Base-by-base conservation (phyloP, 1,140 invertebrate species). In the Formica exsecta region DNA sequence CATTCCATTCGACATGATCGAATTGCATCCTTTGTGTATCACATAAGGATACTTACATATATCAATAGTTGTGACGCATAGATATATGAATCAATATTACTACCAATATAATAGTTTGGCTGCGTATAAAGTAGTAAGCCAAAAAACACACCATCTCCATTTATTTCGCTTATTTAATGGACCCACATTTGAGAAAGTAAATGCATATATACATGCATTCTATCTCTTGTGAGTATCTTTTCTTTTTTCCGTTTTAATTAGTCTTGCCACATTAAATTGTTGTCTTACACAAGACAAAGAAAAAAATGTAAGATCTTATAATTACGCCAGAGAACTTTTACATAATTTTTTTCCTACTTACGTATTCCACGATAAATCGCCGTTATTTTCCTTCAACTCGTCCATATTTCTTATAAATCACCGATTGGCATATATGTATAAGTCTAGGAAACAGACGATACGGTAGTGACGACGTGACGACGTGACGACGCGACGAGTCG, bases 111-210 rank as follows among this genome's bases (percentile, higher is more conserved):
- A 32, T 38, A 54, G 13, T n/a, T n/a, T n/a, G 65, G 13, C 9
- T 29, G 22, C 22, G 2, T 32, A 32, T 32, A 32, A 54, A 38
- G 6, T 54, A 64, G 38, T 77, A 64, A 64, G 64, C 22, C 48
- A 19, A 9, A 48, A 77, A 44, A 77, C 16, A 76, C 22, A 77
- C 64, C 68, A 64, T 38, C 62, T 77, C n/a, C 75, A 79, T 79
- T 80, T 44, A 80, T 80, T 68, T 44, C 29, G 38, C 32, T 48
- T 80, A 19, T 51, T n/a, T 38, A 8, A 7, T 54, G 44, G 48
- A 80, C n/a, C 25, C 44, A 68, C 44, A 38, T 68, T 80, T 48
- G 13, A 7, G 13, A 41, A 79, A 79, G 22, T 22, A 22, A 22
- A 22, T 22, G 13, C 38, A 38, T 7, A 48, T 51, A 3, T 32